A percentile compares a stretch with the other conserved stretches of the same genome.
phyloP scores from a whole-genome alignment of 92 coral and sea anemone genomes.

The Zoanthus gigantus region DNA sequence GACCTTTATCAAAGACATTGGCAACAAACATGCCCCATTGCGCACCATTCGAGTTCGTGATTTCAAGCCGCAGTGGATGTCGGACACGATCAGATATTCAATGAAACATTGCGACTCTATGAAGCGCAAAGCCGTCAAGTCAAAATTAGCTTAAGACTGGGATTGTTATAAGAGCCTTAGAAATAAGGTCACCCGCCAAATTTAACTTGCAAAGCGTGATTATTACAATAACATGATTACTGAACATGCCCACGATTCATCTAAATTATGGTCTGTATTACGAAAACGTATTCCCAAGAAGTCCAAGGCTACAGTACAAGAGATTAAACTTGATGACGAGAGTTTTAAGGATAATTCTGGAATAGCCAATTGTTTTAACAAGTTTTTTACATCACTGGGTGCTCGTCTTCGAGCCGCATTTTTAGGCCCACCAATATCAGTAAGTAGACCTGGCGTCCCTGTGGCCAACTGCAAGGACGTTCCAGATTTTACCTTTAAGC shows the following conservation, averaged over 20 bases:
- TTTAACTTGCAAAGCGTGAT: conserved; percentile 57
- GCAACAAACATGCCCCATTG: conserved; percentile 61
- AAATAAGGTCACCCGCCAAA: conserved; percentile 51
- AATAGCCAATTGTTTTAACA: conserved; percentile 21
- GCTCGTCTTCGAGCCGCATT: neutral
- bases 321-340: neutral
- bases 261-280: no score
- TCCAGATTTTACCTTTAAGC: conserved; percentile 34
- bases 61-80: conserved; percentile 64
- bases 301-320: conserved; percentile 31
- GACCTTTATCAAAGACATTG: neutral
- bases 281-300: conserved; percentile 56
- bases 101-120: conserved; percentile 50
- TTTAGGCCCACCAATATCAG: neutral
- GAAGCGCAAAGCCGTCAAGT: conserved; percentile 63
- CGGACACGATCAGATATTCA: conserved; percentile 52
- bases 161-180: conserved; percentile 46
- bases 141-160: conserved; percentile 51
- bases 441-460: neutral
- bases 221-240: conserved; percentile 53
- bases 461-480: neutral
- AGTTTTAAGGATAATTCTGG: conserved; percentile 1
- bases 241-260: conserved; percentile 38
- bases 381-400: conserved; percentile 31
- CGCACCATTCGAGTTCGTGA: conserved; percentile 57